phyloP scores from a whole-genome alignment of 2,888 invertebrate genomes.

The Amblyteles armatorius region DNA sequence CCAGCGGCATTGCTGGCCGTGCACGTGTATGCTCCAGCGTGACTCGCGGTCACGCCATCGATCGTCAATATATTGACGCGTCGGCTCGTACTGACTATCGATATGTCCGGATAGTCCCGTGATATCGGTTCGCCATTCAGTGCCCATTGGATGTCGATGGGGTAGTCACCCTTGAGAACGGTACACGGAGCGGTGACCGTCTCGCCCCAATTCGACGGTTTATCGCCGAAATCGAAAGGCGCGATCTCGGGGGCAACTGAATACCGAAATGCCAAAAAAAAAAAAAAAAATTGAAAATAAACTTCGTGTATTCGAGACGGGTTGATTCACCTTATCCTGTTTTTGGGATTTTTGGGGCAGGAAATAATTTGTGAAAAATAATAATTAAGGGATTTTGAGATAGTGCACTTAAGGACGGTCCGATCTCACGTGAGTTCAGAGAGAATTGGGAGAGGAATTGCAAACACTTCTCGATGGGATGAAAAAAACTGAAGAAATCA shows the following conservation, averaged over 20 bases:
- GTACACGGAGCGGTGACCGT: slow-evolving; percentile 89
- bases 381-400: too few species aligned
- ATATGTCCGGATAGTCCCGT: slow-evolving; percentile 71
- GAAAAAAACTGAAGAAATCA: too few species aligned
- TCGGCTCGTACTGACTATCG: slow-evolving; percentile 71
- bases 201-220: slow-evolving; percentile 90
- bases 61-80: slow-evolving; percentile 89
- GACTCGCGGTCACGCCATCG: slow-evolving; percentile 88
- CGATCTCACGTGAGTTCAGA: too few species aligned
- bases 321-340: slow-evolving; percentile 35
- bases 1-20: slow-evolving; percentile 89
- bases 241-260: slow-evolving; percentile 91
- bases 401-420: too few species aligned
- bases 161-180: slow-evolving; percentile 90
- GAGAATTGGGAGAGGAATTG: too few species aligned
- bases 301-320: neutral
- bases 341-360: slow-evolving; percentile 9
- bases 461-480: too few species aligned
- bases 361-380: neutral
- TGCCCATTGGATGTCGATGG: slow-evolving; percentile 91
- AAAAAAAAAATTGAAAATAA: too few species aligned
- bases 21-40: slow-evolving; percentile 89
- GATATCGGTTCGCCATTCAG: slow-evolving; percentile 88
- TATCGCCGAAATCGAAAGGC: slow-evolving; percentile 89
- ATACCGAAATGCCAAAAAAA: neutral